These are phyloP conservation scores for Ceriagrion tenellum DNA, from an alignment of 2,888 invertebrate genomes.

Conservation along the genomic window DNA sequence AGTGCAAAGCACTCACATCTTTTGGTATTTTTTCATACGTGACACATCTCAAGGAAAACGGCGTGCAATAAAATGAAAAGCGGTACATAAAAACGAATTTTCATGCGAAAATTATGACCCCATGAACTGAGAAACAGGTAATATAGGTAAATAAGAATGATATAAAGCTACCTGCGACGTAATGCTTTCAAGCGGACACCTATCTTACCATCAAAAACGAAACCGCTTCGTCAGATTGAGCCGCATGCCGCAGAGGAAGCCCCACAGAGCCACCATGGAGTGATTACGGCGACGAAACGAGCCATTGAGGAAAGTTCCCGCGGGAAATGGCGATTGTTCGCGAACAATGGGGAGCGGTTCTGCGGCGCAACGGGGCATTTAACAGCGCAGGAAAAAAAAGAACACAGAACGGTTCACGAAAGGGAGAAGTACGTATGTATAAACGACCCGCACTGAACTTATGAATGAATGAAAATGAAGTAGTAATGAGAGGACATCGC, in stretches of 20 bases:
- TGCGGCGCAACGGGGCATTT: conserved; percentile 50
- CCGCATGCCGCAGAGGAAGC: neutral
- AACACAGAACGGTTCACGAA: neutral
- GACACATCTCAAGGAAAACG: too few relatives aligned
- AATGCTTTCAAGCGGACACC: neutral
- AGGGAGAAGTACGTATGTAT: neutral
- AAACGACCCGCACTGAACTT: neutral
- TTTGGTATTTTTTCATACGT: too few relatives aligned
- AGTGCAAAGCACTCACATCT: too few relatives aligned
- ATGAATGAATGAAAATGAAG: conserved; percentile 25
- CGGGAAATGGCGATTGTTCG: neutral
- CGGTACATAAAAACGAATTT: too few relatives aligned
- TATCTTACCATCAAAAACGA: neutral
- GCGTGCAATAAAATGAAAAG: too few relatives aligned
- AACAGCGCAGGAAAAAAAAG: neutral
- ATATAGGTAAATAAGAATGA: too few relatives aligned
- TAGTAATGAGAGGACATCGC: neutral
- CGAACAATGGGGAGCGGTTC: conserved; percentile 43
- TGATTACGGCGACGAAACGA: neutral
- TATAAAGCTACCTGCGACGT: too few relatives aligned
- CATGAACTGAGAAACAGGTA: too few relatives aligned
- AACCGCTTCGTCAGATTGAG: neutral
- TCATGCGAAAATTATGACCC: too few relatives aligned
- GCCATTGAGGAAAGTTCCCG: neutral
- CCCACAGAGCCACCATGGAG: neutral